Conservation (phyloP, 2,113 vertebrate species). For the Eira barbara region DNA sequence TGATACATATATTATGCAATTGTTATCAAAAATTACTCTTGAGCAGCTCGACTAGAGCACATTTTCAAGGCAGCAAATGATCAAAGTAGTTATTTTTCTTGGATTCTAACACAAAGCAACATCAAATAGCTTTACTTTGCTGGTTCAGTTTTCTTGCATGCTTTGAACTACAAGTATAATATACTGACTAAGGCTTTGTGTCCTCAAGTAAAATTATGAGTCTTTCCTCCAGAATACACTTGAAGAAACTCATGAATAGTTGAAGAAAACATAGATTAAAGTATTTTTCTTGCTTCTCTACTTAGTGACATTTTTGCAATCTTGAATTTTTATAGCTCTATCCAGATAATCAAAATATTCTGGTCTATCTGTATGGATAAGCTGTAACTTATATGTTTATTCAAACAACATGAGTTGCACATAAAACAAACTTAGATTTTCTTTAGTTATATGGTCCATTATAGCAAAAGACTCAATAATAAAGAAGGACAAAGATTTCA, state of each 20-base stretch:
- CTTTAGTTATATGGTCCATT: background rate
- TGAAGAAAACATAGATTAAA: conserved; percentile 20
- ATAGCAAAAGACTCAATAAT: background rate
- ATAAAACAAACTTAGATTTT: background rate
- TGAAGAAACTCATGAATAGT: conserved; percentile 55
- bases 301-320: conserved; percentile 11
- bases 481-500: background rate
- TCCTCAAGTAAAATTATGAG: conserved; percentile 55
- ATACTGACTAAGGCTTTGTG: conserved; percentile 38
- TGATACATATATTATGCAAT: background rate
- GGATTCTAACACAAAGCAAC: conserved; percentile 50
- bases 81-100: conserved; percentile 60
- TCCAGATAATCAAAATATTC: background rate
- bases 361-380: background rate
- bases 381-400: background rate
- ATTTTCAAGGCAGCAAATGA: conserved; percentile 67
- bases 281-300: conserved; percentile 14
- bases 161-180: conserved; percentile 62
- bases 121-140: conserved; percentile 59
- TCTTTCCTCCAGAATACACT: background rate
- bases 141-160: background rate
- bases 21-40: conserved; percentile 55
- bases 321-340: conserved; percentile 3
- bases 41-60: conserved; percentile 44
- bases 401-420: background rate